Evolutionary conservation across 2,113 vertebrate species (phyloP).

Genomic region (Pao palembangensis): DNA sequence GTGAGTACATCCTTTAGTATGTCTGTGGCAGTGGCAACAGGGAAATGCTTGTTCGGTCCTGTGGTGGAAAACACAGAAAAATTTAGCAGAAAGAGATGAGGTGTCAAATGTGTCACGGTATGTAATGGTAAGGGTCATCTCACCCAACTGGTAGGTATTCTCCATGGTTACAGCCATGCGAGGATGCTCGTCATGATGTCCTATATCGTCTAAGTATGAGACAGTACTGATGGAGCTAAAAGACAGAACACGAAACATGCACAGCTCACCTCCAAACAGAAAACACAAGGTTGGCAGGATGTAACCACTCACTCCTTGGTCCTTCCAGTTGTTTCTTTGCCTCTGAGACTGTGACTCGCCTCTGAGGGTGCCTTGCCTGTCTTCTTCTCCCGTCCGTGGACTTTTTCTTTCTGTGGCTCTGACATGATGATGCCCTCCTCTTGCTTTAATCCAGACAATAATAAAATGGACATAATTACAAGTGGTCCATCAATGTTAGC

Average conservation of each 20-base stretch:
- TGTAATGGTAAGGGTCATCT: neutral
- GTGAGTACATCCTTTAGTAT: slow-evolving; percentile 85
- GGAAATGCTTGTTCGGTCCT: slow-evolving; percentile 79
- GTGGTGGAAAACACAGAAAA: slow-evolving; percentile 15
- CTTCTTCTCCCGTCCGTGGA: slow-evolving; percentile 73
- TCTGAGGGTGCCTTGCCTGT: slow-evolving; percentile 68
- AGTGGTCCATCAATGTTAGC: neutral
- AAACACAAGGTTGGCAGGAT: neutral
- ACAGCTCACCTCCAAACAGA: neutral
- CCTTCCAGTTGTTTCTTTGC: slow-evolving; percentile 59
- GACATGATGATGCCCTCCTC: slow-evolving; percentile 61
- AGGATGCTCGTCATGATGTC: slow-evolving; percentile 70
- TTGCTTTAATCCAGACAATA: neutral
- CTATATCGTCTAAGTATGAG: slow-evolving; percentile 75
- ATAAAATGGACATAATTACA: neutral
- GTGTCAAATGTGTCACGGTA: no score
- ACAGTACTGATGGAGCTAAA: slow-evolving; percentile 77
- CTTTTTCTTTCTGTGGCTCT: slow-evolving; percentile 68
- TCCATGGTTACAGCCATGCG: slow-evolving; percentile 66
- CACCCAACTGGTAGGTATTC: slow-evolving; percentile 84
- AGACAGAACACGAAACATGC: slow-evolving; percentile 8
- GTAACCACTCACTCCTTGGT: slow-evolving; percentile 76
- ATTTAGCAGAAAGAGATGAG: neutral
- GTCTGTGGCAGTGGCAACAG: slow-evolving; percentile 68
- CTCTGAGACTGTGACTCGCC: slow-evolving; percentile 64